Evolutionary conservation across 2,888 invertebrate species (phyloP), one percentile per base, ranked within the genome.

Genomic region (Drosophila lutescens): DNA sequence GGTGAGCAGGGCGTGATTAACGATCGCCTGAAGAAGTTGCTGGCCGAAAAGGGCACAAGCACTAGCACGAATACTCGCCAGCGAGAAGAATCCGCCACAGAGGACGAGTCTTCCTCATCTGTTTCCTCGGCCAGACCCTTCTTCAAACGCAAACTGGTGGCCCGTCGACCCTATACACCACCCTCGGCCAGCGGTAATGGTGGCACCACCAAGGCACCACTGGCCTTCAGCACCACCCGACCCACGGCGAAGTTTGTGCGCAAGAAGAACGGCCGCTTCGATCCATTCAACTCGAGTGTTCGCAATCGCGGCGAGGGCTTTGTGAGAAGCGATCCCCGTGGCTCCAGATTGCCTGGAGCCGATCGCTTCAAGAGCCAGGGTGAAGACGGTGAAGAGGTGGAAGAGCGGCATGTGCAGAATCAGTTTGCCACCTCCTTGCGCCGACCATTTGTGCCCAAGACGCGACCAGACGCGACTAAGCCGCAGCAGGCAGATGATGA

Each of bases 121-220:
- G 36, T 71, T 0, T 56, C 69, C 15, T 49, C 69, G 4, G 43
- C 59, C 1, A 82, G 81, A 17, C 85, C 86, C 1, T 80, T 83
- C 10, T 85, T 84, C 56, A 78, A 88, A 1, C 81, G 90, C n/a
- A 89, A 89, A 12, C 62, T 91, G 4, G 63, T 90, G n/a, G 89
- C 81, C 13, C 89, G 85, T 41, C 78, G 88, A 6, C 91, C 90
- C 4, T 90, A 89, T 53, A 59, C 66, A 7, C 80, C 89, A 4
- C 72, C 79, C 0, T 78, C 77, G 23, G 63, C 78, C 1, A 8
- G 59, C 76, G 12, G 34, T 4, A 10, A 10, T 12, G 34, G 68
- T 0, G 43, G 77, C 1, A 60, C 85, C 8, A 79, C 83, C 0
- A 70, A 68, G 59, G 51, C 69, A 2, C 59, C 50, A 1, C 34